Conservation (phyloP, 2,113 vertebrate species). For the Pandion haliaetus region DNA sequence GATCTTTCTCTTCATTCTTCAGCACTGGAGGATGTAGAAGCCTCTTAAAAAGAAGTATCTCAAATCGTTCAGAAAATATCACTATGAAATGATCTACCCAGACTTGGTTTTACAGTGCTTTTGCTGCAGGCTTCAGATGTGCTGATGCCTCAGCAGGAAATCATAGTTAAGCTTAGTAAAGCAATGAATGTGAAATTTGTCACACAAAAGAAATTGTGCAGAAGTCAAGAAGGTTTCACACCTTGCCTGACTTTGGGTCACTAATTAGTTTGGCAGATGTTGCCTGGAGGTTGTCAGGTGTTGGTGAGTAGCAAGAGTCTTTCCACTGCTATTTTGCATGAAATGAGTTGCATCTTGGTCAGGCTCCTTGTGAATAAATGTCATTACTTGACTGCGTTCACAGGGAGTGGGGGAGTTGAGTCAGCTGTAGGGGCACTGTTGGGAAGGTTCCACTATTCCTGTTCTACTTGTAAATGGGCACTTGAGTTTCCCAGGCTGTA, state of each 20-base stretch:
- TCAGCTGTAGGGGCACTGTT: neutral
- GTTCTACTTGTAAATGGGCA: neutral
- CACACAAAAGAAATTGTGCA: neutral
- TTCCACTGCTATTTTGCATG: neutral
- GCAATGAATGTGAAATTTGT: rapidly evolving
- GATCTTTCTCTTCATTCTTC: constrained; percentile 8
- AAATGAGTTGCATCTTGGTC: neutral
- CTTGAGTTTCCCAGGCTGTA: neutral
- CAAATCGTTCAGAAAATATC: neutral
- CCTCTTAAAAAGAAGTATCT: neutral
- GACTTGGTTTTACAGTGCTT: neutral
- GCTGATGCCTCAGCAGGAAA: neutral
- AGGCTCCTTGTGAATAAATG: neutral
- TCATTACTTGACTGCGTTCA: rapidly evolving
- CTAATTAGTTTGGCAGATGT: neutral
- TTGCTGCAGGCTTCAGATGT: neutral
- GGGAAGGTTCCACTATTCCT: neutral
- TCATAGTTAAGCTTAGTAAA: rapidly evolving
- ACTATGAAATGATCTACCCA: neutral
- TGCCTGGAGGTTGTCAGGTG: neutral
- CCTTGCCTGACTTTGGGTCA: neutral
- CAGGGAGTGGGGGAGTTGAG: rapidly evolving
- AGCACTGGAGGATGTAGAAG: constrained; percentile 27
- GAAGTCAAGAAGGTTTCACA: neutral
- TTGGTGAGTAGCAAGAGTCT: neutral